These are phyloP conservation scores for Selenia dentaria DNA, from an alignment of 2,888 invertebrate species.

Conservation along the genomic window DNA sequence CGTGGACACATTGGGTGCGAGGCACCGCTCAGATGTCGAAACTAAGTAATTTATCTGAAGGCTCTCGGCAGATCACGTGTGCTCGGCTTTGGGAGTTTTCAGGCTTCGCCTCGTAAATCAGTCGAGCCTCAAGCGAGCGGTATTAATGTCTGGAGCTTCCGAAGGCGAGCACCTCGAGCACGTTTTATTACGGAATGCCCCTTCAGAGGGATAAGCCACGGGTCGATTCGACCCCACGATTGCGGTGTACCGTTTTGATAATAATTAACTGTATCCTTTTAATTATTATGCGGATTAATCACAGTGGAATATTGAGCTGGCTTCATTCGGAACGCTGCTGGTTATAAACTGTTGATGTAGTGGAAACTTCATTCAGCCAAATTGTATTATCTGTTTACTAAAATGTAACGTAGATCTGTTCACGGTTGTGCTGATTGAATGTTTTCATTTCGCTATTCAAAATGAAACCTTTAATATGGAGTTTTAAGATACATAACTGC, in stretches of 20 bases:
- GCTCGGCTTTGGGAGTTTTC: conserved; percentile 47
- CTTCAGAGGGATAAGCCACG: conserved; percentile 29
- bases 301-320: conserved; percentile 12
- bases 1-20: conserved; percentile 27
- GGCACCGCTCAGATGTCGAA: conserved; percentile 41
- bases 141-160: conserved; percentile 42
- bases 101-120: conserved; percentile 46
- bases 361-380: background rate
- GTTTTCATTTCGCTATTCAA: background rate
- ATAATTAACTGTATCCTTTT: conserved; percentile 35
- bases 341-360: conserved; percentile 1
- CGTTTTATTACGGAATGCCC: conserved; percentile 45
- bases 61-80: conserved; percentile 39
- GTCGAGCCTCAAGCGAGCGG: conserved; percentile 41
- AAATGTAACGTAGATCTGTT: conserved; percentile 5
- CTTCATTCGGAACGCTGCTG: background rate
- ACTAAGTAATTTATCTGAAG: conserved; percentile 51
- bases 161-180: conserved; percentile 39
- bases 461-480: background rate
- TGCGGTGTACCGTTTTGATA: conserved; percentile 23
- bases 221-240: conserved; percentile 17
- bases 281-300: conserved; percentile 31
- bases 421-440: background rate
- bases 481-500: too few species aligned
- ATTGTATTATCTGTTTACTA: conserved; percentile 3